Evolutionary conservation across 30 jellyfish, hydroid and myxozoan species (phyloP).

Genomic region (Mastigias papua): DNA sequence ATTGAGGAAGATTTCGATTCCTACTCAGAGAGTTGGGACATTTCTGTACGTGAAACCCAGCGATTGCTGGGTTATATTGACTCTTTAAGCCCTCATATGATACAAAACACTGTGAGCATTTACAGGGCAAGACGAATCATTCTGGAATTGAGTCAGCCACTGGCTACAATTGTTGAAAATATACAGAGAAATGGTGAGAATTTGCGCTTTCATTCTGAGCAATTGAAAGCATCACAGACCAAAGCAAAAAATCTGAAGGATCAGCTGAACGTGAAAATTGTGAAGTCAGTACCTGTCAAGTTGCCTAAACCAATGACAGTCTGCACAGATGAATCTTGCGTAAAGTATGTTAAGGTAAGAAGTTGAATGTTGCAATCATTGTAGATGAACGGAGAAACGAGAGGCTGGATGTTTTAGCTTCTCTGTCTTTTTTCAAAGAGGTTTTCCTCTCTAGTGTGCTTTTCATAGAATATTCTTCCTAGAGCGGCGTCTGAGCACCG

Average conservation of each 20-base stretch:
- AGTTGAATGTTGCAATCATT: background rate
- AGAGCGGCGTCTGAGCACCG: no score
- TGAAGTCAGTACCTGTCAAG: background rate
- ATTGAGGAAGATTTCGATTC: background rate
- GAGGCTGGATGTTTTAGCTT: background rate
- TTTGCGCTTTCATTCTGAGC: fast-evolving
- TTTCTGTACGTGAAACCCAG: background rate
- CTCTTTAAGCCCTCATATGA: background rate
- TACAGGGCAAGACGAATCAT: background rate
- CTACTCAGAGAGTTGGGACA: background rate
- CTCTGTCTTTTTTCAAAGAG: background rate
- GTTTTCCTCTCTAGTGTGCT: no score
- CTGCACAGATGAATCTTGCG: background rate
- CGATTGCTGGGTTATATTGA: background rate
- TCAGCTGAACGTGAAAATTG: background rate
- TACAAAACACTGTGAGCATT: background rate
- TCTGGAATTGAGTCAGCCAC: background rate
- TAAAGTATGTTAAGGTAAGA: background rate
- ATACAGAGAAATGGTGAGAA: background rate
- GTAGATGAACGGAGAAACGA: no score
- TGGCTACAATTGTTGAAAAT: background rate
- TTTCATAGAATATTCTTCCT: no score
- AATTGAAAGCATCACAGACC: background rate
- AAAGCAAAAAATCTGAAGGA: background rate
- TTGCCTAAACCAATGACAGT: background rate